Evolutionary conservation across 2,797 vertebrate species (phyloP), one percentile per base, ranked within the genome.

Genomic region (Jordanella pulchra): DNA sequence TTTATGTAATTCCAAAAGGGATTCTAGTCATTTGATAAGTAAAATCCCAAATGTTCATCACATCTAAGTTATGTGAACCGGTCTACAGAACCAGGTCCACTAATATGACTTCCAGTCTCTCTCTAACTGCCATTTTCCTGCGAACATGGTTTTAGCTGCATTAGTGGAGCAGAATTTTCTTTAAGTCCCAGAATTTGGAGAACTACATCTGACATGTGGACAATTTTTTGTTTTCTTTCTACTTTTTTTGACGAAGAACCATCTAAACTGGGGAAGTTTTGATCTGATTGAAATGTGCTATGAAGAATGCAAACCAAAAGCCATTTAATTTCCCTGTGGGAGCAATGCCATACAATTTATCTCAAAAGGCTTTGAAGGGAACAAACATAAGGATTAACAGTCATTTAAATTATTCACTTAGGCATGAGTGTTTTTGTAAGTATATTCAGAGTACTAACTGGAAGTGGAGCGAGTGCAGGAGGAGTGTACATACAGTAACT

Each of bases 131-230:
- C 55, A 58, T 67, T 32, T n/a, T 68, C 72, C 83, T 73, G 69
- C 25, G 30, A 54, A 27, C 68, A 47, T 30, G 71, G 67, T 18
- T 64, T 30, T 72, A 76, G 35, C 39, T 73, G 39, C 45, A 42
- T 70, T 69, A 67, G 47, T 60, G 73, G 77, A 89, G 81, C 81
- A 88, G 89, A 92, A 92, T 91, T 91, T 91, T 86, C 84, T 72
- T 84, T 69, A 56, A 81, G 83, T 80, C 73, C 69, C 79, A 77
- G 84, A 88, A 86, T 82, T 78, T 90, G 0, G 42, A 47, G 67
- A 85, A 81, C 55, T 75, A 35, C 68, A 72, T 81, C 67, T 39
- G 15, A 50, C 47, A 10, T 63, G 76, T 80, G 66, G 65, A 51
- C 21, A 17, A 18, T 63, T 58, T 63, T 35, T 30, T 47, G 32